Base-by-base conservation (phyloP, 2,797 vertebrate genomes). In the Dendrocincla fuliginosa region DNA sequence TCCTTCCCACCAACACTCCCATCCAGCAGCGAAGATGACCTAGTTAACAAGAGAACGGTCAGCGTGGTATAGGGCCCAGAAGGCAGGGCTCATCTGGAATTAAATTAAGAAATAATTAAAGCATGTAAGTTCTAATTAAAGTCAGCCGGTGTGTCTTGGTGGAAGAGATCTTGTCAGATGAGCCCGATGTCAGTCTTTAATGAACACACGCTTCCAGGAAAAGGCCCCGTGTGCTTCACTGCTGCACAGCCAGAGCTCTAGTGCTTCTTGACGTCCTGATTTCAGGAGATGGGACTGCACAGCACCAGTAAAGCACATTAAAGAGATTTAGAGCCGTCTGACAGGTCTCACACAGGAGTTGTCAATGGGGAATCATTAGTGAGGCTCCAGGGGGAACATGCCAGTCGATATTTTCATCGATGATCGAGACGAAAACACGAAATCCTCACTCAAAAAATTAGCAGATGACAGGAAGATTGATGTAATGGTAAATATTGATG, bases 381-480 rank as follows among this genome's bases (percentile, higher is more conserved):
- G 1, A 46, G 74, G 84, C 73, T 75, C 91, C 64, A 15, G 0
- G 1, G 84, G 87, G 89, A 95, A 42, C 37, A 3, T 0, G 6
- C 65, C 22, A 37, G 83, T 75, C 50, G 5, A 69, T 81, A 81
- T 22, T 88, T 88, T 42, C 87, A 86, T 90, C 20, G 4, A 86
- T 79, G 93, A 90, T 61, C 35, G 1, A 32, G 23, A 56, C 20
- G 47, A 41, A 94, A 93, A 84, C 32, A 71, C 33, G 73, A 93
- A 94, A 93, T 86, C 76, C 76, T 75, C 2, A 5, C 88, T 64
- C 64, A 24, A 59, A 90, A 95, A 93, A 87, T 90, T 50, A 95
- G 70, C 16, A 28, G 74, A 32, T 94, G 94, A 94, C 94, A 95
- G 86, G 60, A 95, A 96, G 93, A 97, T 95, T 88, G 94, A 93